These are phyloP conservation scores for Psittacula cyanocephala DNA, from an alignment of 2,113 vertebrate species.

Conservation along the genomic window DNA sequence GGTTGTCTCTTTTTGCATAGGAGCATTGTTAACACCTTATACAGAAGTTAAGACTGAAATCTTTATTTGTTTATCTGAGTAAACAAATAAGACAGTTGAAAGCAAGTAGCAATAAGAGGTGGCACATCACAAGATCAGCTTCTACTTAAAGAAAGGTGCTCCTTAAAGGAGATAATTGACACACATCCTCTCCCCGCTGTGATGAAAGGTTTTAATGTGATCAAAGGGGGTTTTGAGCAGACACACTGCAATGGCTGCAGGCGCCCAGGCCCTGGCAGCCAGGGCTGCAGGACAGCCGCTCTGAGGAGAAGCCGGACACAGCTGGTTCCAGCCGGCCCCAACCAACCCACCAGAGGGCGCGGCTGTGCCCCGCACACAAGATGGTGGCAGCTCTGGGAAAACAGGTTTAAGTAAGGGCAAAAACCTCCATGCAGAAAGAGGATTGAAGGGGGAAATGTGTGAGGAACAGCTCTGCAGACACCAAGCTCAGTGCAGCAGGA, in stretches of 20 bases:
- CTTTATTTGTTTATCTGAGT: neutral
- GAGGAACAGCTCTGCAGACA: neutral
- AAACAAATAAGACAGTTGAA: neutral
- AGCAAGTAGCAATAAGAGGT: neutral
- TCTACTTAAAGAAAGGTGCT: neutral
- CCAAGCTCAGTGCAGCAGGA: neutral
- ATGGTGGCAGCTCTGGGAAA: fast-evolving
- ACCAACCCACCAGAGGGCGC: fast-evolving
- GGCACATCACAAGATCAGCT: neutral
- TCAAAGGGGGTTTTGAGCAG: neutral
- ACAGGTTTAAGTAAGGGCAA: fast-evolving
- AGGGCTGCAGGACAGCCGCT: too few relatives aligned
- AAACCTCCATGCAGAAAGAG: neutral
- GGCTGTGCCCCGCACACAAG: fast-evolving
- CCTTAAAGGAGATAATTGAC: neutral
- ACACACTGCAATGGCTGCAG: neutral
- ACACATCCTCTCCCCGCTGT: neutral
- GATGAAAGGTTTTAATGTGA: neutral
- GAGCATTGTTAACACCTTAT: neutral
- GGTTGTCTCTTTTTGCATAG: neutral
- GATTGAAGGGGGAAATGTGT: too few relatives aligned
- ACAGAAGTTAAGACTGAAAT: neutral
- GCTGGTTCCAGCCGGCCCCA: neutral
- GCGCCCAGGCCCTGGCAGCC: fast-evolving
- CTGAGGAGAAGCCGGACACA: neutral